Evolutionary conservation across 2,888 invertebrate species (phyloP).

Genomic region (Drosophila fulvimacula): DNA sequence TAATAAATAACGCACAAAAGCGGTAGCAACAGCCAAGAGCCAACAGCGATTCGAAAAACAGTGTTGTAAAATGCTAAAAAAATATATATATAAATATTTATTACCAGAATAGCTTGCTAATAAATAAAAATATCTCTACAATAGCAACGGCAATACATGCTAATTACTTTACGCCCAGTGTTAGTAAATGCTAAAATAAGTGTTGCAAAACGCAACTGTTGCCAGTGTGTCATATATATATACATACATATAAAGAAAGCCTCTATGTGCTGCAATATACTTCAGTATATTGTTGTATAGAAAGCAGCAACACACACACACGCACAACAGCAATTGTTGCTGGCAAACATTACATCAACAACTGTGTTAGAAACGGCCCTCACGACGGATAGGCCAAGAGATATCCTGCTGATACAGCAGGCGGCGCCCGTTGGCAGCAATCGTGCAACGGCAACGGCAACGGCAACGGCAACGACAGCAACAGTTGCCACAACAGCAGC

Average conservation of each 20-base stretch:
- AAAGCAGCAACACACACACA: constrained; percentile 7
- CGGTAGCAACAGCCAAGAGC: background rate
- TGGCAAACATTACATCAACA: constrained; percentile 6
- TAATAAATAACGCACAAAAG: constrained; percentile 5
- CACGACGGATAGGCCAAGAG: constrained; percentile 82
- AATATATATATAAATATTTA: background rate
- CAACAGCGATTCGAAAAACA: background rate
- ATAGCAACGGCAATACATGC: background rate
- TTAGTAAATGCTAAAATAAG: constrained; percentile 2
- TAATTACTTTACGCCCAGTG: background rate
- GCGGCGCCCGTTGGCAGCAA: constrained; percentile 66
- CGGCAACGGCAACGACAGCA: constrained; percentile 15
- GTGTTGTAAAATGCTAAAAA: constrained; percentile 6
- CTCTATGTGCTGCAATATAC: background rate
- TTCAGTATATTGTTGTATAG: background rate
- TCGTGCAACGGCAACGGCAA: constrained; percentile 24
- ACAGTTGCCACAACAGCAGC: constrained; percentile 31
- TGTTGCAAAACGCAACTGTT: background rate
- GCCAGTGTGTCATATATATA: background rate
- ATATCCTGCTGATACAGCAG: constrained; percentile 82
- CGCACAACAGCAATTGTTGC: constrained; percentile 33
- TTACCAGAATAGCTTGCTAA: background rate
- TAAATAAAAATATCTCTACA: background rate
- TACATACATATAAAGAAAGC: no score
- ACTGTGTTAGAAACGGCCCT: constrained; percentile 60